Evolutionary conservation across 1,140 invertebrate species (phyloP).

Genomic region (Oryctes rhinoceros): DNA sequence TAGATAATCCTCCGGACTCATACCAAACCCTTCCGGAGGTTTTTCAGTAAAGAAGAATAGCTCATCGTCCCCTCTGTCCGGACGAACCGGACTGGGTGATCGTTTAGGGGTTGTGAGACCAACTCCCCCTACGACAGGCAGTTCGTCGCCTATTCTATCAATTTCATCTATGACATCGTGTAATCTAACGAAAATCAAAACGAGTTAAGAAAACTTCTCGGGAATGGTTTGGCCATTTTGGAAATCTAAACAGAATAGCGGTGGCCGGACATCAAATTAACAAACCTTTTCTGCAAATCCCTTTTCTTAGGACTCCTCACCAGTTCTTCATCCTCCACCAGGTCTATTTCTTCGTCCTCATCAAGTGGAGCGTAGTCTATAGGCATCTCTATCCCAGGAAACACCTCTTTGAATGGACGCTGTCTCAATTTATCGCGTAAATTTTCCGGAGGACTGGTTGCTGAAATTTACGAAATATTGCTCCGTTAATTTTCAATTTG

Average conservation of each 20-base stretch:
- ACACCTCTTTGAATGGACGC: background rate
- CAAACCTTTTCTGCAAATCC: slow-evolving; percentile 1
- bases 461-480: background rate
- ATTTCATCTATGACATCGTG: slow-evolving; percentile 21
- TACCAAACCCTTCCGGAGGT: slow-evolving; percentile 7
- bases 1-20: slow-evolving; percentile 5
- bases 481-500: no score
- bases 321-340: slow-evolving; percentile 1
- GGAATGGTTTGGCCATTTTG: background rate
- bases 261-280: background rate
- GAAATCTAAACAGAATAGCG: background rate
- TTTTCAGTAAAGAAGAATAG: background rate
- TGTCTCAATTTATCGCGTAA: slow-evolving; percentile 16
- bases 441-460: slow-evolving; percentile 12
- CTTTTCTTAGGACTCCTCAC: slow-evolving; percentile 23
- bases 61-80: background rate
- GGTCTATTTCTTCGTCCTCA: slow-evolving; percentile 15
- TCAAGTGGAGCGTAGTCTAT: slow-evolving; percentile 22
- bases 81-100: slow-evolving; percentile 14
- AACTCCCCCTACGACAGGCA: background rate
- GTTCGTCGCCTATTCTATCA: background rate
- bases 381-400: background rate
- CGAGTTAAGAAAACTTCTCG: background rate
- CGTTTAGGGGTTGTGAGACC: background rate
- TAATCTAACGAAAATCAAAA: background rate